Evolutionary conservation across 2,888 invertebrate species (phyloP), one percentile per base, ranked within the genome.

Genomic region (Trissolcus brochymenae): DNA sequence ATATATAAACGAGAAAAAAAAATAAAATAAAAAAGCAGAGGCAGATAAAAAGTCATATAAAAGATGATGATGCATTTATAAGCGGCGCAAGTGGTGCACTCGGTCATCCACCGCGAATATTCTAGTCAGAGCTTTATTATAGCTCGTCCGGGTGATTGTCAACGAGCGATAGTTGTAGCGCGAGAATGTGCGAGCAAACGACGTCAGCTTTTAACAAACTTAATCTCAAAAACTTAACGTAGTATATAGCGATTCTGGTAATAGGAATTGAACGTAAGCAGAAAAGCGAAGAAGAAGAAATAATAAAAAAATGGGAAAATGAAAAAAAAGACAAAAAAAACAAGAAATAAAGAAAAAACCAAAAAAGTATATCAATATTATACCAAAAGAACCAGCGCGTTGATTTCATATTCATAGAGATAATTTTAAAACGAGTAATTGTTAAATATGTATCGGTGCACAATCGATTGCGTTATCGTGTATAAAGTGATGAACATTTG

Each of bases 251-350:
- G 79, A 81, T 82, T 81, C 80, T 85, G 80, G 79, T 84, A 81
- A 83, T 84, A 85, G 85, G 86, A 86, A 86, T 86, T 85, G 86
- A 86, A 78, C 71, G 78, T 68, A 71, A 70, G 41, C 50, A 55
- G 54, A 50, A n/a, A 57, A 64, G 43, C 9, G 17, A 17, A 55
- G 19, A 46, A 57, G 51, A 72, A 50, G 13, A 21, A 49, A 65
- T 16, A 21, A 50, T 6, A 35, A 54, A 64, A 21, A 11, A 49
- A 60, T 14, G 40, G 40, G 35, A 55, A 51, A 51, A 51, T 7
- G 19, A n/a, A 19, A 51, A 51, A 43, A 41, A 29, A 55, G 25
- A 35, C 21, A 19, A 56, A 57, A 46, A 46, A 46, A 43, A 43
- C 19, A 29, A 35, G 35, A 9, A 35, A 35, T 35, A 35, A 25